Base-by-base conservation (phyloP, 2,888 invertebrate species). In the Ectropis crepuscularia region DNA sequence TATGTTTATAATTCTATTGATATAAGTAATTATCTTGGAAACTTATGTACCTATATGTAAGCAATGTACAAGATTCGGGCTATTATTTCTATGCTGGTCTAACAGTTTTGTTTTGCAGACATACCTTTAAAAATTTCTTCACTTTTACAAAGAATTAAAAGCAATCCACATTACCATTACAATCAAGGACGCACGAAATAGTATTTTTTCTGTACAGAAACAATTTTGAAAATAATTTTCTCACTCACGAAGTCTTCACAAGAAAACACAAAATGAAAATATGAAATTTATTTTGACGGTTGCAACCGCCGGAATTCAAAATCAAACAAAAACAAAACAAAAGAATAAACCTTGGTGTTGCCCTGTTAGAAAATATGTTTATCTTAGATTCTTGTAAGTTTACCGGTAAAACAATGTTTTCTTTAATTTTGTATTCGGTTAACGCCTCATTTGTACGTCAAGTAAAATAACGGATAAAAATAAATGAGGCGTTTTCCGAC, bases 261-360 rank as follows among this genome's bases (percentile, higher is more conserved):
- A 28, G 16, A 28, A 28, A 50, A 39, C 5, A 39, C 12, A 8
- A 50, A 39, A 38, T 7, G 8, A 12, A 10, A 53, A n/a, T n/a
- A 16, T 28, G n/a, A n/a, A 41, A 42, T 16, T 42, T 28, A 28
- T 42, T 11, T 37, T 49, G 16, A 16, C 45, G 45, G 45, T 45
- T 45, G 16, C 6, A 55, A 55, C 54, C 46, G 54, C 12, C 46
- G 12, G 9, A 55, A 46, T 55, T 55, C 54, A 55, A 53, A 55
- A 38, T 42, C 54, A 46, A 38, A 50, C 4, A 11, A 5, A 43
- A 36, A 53, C 45, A 53, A 47, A 43, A 53, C 43, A 36, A 45
- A 53, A 53, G 51, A 51, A 50, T 8, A 8, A 53, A 49, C 10
- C 6, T 28, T 36, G 48, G 28, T 36, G n/a, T n/a, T 48, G n/a